These are phyloP conservation scores for Hypomecis atomaria DNA, from an alignment of 2,888 invertebrate genomes.

Conservation along the genomic window DNA sequence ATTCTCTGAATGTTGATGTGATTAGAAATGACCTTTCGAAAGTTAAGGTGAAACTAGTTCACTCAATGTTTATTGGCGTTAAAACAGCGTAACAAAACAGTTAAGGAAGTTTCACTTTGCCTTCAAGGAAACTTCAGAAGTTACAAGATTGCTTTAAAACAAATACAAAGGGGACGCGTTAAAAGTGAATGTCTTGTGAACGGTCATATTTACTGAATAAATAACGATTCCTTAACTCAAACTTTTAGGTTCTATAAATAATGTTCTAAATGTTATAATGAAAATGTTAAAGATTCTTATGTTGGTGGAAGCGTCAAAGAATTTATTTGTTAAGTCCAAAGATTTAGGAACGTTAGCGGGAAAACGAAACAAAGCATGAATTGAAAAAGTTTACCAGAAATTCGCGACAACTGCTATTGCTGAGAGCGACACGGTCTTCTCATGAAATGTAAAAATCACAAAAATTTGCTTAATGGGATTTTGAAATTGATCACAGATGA, in stretches of 20 bases:
- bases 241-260: too few relatives aligned
- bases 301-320: constrained; percentile 48
- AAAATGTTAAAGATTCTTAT: not conserved
- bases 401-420: constrained; percentile 57
- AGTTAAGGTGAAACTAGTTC: constrained; percentile 12
- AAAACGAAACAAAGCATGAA: constrained; percentile 72
- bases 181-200: constrained; percentile 8
- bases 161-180: constrained; percentile 7
- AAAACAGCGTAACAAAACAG: constrained; percentile 20
- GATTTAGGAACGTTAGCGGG: constrained; percentile 57
- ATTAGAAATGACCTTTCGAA: constrained; percentile 11
- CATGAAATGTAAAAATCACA: constrained; percentile 37
- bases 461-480: constrained; percentile 17
- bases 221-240: not conserved
- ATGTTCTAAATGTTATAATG: too few relatives aligned
- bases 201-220: not conserved
- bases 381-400: constrained; percentile 70
- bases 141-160: constrained; percentile 28
- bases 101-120: constrained; percentile 17
- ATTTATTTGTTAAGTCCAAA: constrained; percentile 66
- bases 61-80: constrained; percentile 20
- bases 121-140: constrained; percentile 10
- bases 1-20: not conserved
- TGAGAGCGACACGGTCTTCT: constrained; percentile 49
- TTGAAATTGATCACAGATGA: constrained; percentile 10